A percentile compares a stretch with the other conserved stretches of the same genome.
These are phyloP conservation scores for Cosmia trapezina DNA, from an alignment of 2,888 invertebrate genomes.

Conservation along the genomic window DNA sequence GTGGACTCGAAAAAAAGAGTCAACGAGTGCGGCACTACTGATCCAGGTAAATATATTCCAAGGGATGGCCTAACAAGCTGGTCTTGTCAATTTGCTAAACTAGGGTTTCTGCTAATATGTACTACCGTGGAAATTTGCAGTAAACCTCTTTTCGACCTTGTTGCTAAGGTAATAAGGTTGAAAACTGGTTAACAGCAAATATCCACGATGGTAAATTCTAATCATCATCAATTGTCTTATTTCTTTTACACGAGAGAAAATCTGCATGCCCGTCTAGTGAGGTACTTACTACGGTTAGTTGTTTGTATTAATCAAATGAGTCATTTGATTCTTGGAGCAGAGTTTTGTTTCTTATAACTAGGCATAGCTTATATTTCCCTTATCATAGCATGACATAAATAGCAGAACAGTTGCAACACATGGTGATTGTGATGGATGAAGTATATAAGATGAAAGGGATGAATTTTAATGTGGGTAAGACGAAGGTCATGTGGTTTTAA, in stretches of 20 bases:
- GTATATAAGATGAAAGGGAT: too few relatives aligned
- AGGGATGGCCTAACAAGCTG: too few relatives aligned
- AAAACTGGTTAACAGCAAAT: too few relatives aligned
- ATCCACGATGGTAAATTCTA: background rate
- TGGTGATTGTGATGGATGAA: too few relatives aligned
- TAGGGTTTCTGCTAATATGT: background rate
- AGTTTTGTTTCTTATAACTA: background rate
- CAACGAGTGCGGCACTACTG: conserved; percentile 60
- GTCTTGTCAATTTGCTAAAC: background rate
- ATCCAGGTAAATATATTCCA: conserved; percentile 22
- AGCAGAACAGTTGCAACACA: too few relatives aligned
- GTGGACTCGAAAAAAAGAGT: background rate
- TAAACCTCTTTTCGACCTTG: too few relatives aligned
- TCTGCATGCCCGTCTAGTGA: background rate
- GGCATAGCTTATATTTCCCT: background rate
- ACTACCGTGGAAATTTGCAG: too few relatives aligned
- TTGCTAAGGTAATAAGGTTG: too few relatives aligned
- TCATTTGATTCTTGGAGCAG: background rate
- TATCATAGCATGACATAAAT: background rate
- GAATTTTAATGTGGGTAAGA: too few relatives aligned
- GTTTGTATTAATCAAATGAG: background rate
- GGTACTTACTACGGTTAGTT: background rate
- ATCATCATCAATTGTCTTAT: background rate
- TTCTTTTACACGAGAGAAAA: background rate
- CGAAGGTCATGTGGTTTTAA: too few relatives aligned